phyloP scores from a whole-genome alignment of 1,140 invertebrate genomes.

The Lucilia sericata region DNA sequence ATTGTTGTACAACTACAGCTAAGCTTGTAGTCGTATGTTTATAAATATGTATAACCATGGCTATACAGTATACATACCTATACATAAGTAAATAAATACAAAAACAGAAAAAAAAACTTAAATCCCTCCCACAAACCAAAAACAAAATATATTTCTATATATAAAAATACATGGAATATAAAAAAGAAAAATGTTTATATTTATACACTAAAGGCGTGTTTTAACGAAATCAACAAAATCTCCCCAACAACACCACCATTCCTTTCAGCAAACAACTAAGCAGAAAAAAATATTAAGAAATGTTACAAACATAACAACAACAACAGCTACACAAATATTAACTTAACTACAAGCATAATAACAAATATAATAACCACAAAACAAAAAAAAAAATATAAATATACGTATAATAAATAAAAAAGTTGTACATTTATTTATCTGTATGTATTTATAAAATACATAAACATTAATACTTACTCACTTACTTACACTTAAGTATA shows the following conservation, averaged over 20 bases:
- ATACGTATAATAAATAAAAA: not conserved
- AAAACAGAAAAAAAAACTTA: not conserved
- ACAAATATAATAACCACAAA: constrained; percentile 3
- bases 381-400: not conserved
- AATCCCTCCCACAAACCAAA: constrained; percentile 15
- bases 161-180: not conserved
- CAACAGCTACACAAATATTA: not conserved
- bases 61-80: not conserved
- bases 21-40: too few relatives aligned
- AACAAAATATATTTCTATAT: not conserved
- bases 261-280: not conserved
- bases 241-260: not conserved
- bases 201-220: not conserved
- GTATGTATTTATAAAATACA: not conserved
- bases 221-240: not conserved
- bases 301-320: not conserved
- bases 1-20: too few relatives aligned
- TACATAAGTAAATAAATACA: not conserved
- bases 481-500: too few relatives aligned
- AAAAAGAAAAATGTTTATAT: not conserved
- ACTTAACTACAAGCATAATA: not conserved
- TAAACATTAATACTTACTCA: not conserved
- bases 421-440: not conserved
- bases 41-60: not conserved
- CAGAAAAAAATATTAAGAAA: not conserved